These are phyloP conservation scores for Phenganax marumi DNA, from an alignment of 92 coral and sea anemone genomes.

Conservation along the genomic window DNA sequence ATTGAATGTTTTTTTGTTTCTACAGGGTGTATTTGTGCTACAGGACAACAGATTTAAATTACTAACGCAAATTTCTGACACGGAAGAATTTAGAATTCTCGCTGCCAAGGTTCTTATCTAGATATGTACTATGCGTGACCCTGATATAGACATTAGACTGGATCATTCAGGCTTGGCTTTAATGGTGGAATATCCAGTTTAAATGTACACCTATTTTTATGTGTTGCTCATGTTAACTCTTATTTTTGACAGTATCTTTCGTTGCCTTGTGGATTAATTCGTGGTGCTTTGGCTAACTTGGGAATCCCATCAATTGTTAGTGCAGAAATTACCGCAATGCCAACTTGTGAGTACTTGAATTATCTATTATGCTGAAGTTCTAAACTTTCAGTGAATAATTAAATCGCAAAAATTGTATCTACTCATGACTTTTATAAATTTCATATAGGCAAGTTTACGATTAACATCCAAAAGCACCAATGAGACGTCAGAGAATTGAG, in stretches of 20 bases:
- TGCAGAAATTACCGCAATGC: constrained; percentile 90
- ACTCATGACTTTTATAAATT: not conserved
- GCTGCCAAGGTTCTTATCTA: constrained; percentile 77
- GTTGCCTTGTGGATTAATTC: constrained; percentile 83
- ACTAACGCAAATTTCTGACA: constrained; percentile 91
- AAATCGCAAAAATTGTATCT: not conserved
- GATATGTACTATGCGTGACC: not conserved
- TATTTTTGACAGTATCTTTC: constrained; percentile 69
- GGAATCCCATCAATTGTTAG: constrained; percentile 80
- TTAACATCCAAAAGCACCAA: constrained; percentile 80
- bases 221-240: not conserved
- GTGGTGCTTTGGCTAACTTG: constrained; percentile 95
- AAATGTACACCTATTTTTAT: too few relatives aligned
- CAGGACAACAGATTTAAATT: constrained; percentile 88
- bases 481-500: not conserved
- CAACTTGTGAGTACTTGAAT: constrained; percentile 66
- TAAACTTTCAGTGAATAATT: not conserved
- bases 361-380: not conserved
- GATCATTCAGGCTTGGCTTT: not conserved
- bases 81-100: constrained; percentile 79
- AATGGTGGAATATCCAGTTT: too few relatives aligned
- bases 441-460: constrained; percentile 88
- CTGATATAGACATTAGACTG: not conserved
- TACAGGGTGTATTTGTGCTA: constrained; percentile 88
- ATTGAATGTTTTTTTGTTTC: not conserved